Base-by-base conservation (phyloP, 2,888 invertebrate species). In the Polydrusus pterygomalis region DNA sequence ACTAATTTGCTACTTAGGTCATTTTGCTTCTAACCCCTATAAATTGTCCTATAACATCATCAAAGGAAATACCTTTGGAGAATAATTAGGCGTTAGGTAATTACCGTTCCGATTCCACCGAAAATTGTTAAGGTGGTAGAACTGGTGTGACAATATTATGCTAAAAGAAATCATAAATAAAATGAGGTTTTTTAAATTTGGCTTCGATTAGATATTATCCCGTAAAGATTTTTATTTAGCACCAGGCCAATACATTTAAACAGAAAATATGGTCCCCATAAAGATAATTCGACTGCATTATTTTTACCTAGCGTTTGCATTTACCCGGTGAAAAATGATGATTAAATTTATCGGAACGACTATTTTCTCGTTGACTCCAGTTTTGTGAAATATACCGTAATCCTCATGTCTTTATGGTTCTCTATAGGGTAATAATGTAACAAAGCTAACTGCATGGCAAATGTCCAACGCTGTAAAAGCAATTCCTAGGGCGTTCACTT, bases 391-490 rank as follows among this genome's bases (percentile, higher is more conserved):
- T 82, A 83, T 83, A 77, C 80, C 80, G 81, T 82, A 83, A 85
- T 84, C 82, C 82, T 82, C 83, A 80, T 79, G 81, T 83, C 82
- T 84, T 84, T 84, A 85, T 84, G 80, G 82, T 81, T 79, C 84
- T 83, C 82, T 77, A 80, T 80, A 80, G 84, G 79, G 82, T 81
- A 84, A 84, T 85, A 85, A 83, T 80, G 83, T 83, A 83, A 82
- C 76, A 65, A 63, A 74, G 74, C 74, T 62, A 77, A 77, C 77
- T 77, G 74, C 74, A 72, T 77, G 77, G 78, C 74, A 78, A 74
- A 78, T 76, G 78, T 78, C 77, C 78, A 77, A 78, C 74, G 74
- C 69, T 49, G 75, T 58, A 45, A 73, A 69, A 65, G 75, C 78
- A 71, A 74, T 78, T 78, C 76, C 74, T 68, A 63, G 76, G 78